Conservation (phyloP, 2,888 invertebrate species). For the Drepanosiphum platanoidis region DNA sequence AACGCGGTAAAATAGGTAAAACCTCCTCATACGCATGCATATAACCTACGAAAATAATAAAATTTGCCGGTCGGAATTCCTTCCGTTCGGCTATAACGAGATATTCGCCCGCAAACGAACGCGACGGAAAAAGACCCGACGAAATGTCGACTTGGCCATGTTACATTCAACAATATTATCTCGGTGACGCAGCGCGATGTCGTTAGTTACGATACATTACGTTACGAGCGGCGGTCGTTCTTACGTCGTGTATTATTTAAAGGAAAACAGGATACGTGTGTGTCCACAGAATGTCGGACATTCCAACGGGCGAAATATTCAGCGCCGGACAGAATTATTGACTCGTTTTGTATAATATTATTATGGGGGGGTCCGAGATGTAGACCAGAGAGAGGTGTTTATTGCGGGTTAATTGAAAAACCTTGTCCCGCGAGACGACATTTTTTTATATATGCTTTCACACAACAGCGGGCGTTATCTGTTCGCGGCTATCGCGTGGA, state of each 20-base stretch:
- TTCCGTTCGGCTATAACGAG: too few relatives aligned
- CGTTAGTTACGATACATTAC: too few relatives aligned
- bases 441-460: slow-evolving; percentile 59
- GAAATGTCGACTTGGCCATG: too few relatives aligned
- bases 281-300: slow-evolving; percentile 49
- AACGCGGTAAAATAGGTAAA: too few relatives aligned
- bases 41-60: too few relatives aligned
- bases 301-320: slow-evolving; percentile 60
- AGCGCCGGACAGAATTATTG: slow-evolving; percentile 58
- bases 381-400: slow-evolving; percentile 55
- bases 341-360: slow-evolving; percentile 59
- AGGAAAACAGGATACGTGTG: slow-evolving; percentile 51
- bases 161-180: too few relatives aligned
- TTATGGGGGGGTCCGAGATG: slow-evolving; percentile 31
- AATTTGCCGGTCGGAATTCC: too few relatives aligned
- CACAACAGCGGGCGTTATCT: slow-evolving; percentile 54
- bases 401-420: slow-evolving; percentile 61
- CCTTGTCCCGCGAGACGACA: slow-evolving; percentile 57
- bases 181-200: too few relatives aligned
- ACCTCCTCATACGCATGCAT: too few relatives aligned
- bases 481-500: slow-evolving; percentile 40
- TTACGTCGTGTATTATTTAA: slow-evolving; percentile 38
- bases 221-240: background rate
- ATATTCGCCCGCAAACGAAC: too few relatives aligned
- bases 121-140: too few relatives aligned